Evolutionary conservation across 2,797 vertebrate species (phyloP), one percentile per base, ranked within the genome.

Genomic region (Thripadectes ignobilis): DNA sequence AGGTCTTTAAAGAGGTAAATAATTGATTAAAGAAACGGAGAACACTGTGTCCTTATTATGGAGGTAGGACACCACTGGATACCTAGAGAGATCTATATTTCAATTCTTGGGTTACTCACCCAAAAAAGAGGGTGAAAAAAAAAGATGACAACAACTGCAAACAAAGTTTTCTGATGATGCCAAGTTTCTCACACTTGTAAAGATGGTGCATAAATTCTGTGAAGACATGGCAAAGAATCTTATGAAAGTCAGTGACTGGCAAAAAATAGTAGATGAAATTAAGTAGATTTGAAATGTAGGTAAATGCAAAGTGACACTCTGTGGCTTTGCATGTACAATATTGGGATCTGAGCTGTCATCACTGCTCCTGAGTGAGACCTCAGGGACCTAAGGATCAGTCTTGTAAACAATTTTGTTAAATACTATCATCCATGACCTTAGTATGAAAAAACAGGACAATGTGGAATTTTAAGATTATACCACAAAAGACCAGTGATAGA

Each of bases 1-100:
- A 85, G 54, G 45, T 71, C 88, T 76, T 94, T 85, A 89, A 88
- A 92, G 22, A 59, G 38, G 66, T 91, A 89, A 95, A 91, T 85
- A 92, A 94, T 91, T 91, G 38, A 91, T 89, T 88, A 78, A 80
- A 54, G 58, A 91, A 93, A 87, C 6, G 72, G 61, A 79, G 87
- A 88, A 80, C 61, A 36, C 17, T 17, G 1, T 58, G 62, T 72
- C 92, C 76, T 94, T 80, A 5, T 30, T 63, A 22, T 0, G 1
- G 20, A 88, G 22, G 45, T 17, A 75, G 57, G 52, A 57, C 38
- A 78, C 5, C 16, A 48, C 43, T 69, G 59, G 30, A 66, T 82
- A 66, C 7, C 16, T 36, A 36, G 7, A 66, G 32, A 74, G 19
- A 78, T 58, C 24, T 69, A 9, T 63, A 29, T 49, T 65, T 61